phyloP scores from a whole-genome alignment of 2,113 vertebrate genomes.

The Sardina pilchardus region DNA sequence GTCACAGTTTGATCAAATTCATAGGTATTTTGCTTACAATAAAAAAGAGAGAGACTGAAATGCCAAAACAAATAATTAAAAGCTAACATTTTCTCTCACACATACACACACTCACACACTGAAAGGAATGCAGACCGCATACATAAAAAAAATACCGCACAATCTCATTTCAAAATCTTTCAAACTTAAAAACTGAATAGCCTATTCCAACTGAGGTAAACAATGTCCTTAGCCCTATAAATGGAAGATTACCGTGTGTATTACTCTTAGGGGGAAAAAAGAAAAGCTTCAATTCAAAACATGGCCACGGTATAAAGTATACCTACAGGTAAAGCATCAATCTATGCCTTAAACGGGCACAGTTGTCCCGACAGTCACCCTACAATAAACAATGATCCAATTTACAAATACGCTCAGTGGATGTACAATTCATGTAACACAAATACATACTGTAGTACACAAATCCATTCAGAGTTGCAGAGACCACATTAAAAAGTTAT shows the following conservation, averaged over 20 bases:
- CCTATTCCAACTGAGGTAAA: neutral
- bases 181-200: neutral
- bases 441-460: neutral
- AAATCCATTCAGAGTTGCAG: neutral
- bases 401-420: neutral
- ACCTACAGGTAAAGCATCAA: neutral
- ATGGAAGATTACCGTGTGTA: neutral
- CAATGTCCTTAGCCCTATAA: slow-evolving; percentile 12
- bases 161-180: neutral
- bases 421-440: neutral
- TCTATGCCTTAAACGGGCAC: neutral
- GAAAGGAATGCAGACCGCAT: neutral
- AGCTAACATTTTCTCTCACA: neutral
- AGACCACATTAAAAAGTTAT: neutral
- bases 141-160: neutral
- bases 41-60: neutral
- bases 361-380: neutral
- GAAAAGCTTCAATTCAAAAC: neutral
- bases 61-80: neutral
- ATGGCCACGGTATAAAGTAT: neutral
- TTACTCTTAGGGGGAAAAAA: neutral
- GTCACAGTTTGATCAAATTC: neutral
- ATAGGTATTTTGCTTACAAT: neutral
- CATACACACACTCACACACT: neutral
- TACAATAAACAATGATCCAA: neutral